Evolutionary conservation across 1,140 invertebrate genomes (phyloP).

Genomic region (Papilio polyxenes): DNA sequence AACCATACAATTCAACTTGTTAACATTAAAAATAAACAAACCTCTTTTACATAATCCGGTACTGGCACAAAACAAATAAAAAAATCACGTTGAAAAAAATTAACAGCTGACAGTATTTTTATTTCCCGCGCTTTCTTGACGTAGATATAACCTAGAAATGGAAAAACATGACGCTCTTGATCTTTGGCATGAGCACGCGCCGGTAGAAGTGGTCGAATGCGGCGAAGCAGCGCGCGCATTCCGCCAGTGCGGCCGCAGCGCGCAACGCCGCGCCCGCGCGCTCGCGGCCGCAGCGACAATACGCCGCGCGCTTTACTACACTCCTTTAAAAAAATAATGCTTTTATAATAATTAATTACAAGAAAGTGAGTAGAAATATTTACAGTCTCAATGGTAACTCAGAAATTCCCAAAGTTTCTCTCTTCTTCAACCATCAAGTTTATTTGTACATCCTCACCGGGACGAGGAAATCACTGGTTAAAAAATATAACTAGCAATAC

Average conservation of each 20-base stretch:
- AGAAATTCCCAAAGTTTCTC: too few relatives aligned
- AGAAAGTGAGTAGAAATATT: too few relatives aligned
- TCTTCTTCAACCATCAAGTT: too few relatives aligned
- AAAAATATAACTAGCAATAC: too few relatives aligned
- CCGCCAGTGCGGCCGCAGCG: conserved; percentile 50
- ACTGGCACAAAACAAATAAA: background rate
- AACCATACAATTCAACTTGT: too few relatives aligned
- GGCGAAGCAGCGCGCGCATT: conserved; percentile 54
- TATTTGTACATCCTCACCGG: too few relatives aligned
- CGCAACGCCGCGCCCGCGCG: conserved; percentile 46
- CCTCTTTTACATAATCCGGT: background rate
- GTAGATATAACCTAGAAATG: conserved; percentile 57
- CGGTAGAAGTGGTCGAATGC: conserved; percentile 63
- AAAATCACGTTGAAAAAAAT: background rate
- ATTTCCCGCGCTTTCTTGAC: background rate
- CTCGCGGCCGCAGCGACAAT: conserved; percentile 46
- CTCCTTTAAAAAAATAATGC: conserved; percentile 47
- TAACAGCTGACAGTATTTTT: background rate
- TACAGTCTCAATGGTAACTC: too few relatives aligned
- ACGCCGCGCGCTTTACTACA: conserved; percentile 53
- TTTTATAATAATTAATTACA: too few relatives aligned
- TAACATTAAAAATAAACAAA: background rate
- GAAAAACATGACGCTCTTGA: conserved; percentile 63
- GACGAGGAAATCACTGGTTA: background rate
- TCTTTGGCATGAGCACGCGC: conserved; percentile 59